Conservation (phyloP, 2,113 vertebrate species). For the Carlito syrichta region DNA sequence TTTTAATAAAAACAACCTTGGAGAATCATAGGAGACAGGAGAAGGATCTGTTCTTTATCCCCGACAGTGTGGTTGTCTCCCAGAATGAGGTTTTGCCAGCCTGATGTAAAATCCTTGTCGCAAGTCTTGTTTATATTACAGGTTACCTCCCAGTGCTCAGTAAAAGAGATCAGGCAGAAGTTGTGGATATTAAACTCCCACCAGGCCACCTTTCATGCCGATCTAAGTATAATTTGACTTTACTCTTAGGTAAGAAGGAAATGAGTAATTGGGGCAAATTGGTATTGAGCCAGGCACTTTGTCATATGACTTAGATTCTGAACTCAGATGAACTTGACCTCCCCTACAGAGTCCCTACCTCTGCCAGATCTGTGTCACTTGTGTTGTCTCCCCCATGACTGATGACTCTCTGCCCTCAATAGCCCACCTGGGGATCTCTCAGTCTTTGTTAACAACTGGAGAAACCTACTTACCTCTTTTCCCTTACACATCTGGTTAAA, state of each 20-base stretch:
- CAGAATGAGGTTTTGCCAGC: slow-evolving; percentile 60
- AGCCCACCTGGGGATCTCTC: neutral
- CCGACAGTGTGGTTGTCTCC: neutral
- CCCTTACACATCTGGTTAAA: neutral
- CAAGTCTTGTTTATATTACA: slow-evolving; percentile 43
- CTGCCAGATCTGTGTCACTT: rapidly evolving
- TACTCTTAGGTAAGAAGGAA: slow-evolving; percentile 10
- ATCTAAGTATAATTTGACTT: slow-evolving; percentile 42
- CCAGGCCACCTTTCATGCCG: slow-evolving; percentile 34
- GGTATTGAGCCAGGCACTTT: neutral
- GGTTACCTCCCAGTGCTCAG: neutral
- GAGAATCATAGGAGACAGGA: slow-evolving; percentile 65
- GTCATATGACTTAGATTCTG: neutral
- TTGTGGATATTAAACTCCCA: slow-evolving; percentile 35
- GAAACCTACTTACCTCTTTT: neutral
- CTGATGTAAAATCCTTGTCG: slow-evolving; percentile 19
- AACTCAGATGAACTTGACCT: neutral
- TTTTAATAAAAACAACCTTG: slow-evolving; percentile 78
- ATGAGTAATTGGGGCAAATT: slow-evolving; percentile 6
- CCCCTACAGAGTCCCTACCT: neutral
- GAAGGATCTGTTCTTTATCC: slow-evolving; percentile 71
- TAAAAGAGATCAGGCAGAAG: slow-evolving; percentile 53
- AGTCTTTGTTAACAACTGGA: neutral
- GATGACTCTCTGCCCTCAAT: neutral
- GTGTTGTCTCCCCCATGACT: neutral